Base-by-base conservation (phyloP, 2,113 vertebrate species). In the Entomyzon cyanotis region DNA sequence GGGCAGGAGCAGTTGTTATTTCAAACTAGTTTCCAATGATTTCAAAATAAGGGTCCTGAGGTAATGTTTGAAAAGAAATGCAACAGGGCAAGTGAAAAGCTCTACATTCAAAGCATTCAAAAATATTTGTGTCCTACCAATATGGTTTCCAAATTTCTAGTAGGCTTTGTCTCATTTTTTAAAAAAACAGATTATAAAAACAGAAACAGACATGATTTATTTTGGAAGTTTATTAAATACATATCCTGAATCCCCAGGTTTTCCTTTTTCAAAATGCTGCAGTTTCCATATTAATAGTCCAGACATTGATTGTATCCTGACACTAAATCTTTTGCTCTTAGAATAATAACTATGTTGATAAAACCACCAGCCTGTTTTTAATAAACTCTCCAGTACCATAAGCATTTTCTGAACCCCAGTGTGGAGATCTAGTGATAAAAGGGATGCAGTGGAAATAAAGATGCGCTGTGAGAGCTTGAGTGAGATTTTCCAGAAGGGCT, bases 281-380 rank as follows among this genome's bases (percentile, higher is more conserved):
- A 10, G 76, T 52, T 67, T 80, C 87, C 71, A 9, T 85, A 47
- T 85, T 87, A 87, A 85, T 50, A 87, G 31, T 59, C 59, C 88
- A 77, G 92, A 59, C 62, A 9, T 23, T 84, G 95, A 76, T 94
- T 87, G 56, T 94, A 62, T 60, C 80, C 77, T 89, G 50, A 92
- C 91, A 28, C 90, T 91, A 87, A 94, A 92, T 93, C 39, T 86
- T 95, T 95, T 91, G 35, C 68, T 88, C 30, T 85, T 94, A 78
- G 95, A 94, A 88, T 92, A 91, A 89, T 97, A 95, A 90, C 93
- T 70, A 20, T 49, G 80, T 74, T 73, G 84, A 93, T 95, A 91
- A 73, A 91, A 87, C 76, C 5, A 3, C 62, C 39, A 44, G 67
- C 28, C 92, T 90, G 87, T 92, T 79, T 96, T 93, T 90, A 96